Percentiles rank a stretch among this genome's conserved stretches.
These are phyloP conservation scores for Sibirionetta formosa DNA, from an alignment of 2,797 vertebrate species.

Conservation along the genomic window DNA sequence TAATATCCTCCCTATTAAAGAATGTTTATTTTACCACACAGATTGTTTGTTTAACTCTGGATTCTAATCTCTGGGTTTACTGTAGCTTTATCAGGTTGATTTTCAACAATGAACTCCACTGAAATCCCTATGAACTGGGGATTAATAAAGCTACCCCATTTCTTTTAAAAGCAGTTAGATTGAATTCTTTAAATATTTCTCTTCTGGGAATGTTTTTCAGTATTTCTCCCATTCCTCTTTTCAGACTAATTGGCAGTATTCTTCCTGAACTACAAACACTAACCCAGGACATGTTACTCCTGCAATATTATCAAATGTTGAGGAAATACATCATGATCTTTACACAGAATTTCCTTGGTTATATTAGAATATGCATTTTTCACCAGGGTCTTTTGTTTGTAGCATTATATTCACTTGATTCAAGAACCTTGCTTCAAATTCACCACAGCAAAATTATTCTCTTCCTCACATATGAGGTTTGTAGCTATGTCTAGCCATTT, in stretches of 20 bases:
- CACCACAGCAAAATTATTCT: background rate
- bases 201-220: background rate
- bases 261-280: background rate
- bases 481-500: background rate
- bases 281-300: background rate
- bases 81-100: background rate
- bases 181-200: constrained; percentile 25
- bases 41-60: background rate
- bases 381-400: background rate
- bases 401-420: background rate
- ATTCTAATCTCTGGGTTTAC: constrained; percentile 21
- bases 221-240: background rate
- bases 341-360: background rate
- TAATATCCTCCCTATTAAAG: constrained; percentile 10
- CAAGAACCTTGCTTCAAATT: background rate
- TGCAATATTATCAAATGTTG: background rate
- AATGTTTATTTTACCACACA: background rate
- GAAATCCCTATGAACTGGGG: background rate
- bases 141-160: background rate
- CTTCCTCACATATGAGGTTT: background rate
- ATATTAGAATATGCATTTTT: background rate
- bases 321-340: background rate
- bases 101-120: background rate
- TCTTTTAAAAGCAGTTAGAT: background rate
- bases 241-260: background rate